Base-by-base conservation (phyloP, 2,888 invertebrate genomes). In the Busseola fusca region DNA sequence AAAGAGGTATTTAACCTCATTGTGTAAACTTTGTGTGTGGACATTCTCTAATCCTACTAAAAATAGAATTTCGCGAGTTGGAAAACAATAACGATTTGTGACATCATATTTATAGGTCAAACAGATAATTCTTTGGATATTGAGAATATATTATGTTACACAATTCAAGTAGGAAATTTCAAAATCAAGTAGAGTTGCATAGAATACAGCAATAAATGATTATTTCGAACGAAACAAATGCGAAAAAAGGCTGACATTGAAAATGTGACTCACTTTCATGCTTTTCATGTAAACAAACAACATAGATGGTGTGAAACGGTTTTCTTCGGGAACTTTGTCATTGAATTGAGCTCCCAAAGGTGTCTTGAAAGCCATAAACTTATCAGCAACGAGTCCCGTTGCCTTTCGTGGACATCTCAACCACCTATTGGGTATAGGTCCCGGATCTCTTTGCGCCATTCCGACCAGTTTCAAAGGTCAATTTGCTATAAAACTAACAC, bases 341-440 rank as follows among this genome's bases (percentile, higher is more conserved):
- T 99, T 97, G 91, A 98, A 99, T 69, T 97, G 96, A 14, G 96
- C 94, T 85, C 97, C 98, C 5, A 99, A 96, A 1, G 99, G 99
- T 3, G 99, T 99, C 93, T 99, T 99, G 91, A 99, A 98, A 7
- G 99, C 98, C 74, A 99, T 93, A 92, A 99, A 99, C 89, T 98
- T 98, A 65, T 97, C 97, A 57, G 97, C 97, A 71, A 99, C 97
- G 64, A 98, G 92, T 63, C 94, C 96, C 45, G 96, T 94, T 37
- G 98, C 97, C 93, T 98, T 98, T 84, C 98, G 96, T 66, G 99
- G 99, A 91, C 99, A 99, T 80, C 97, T 96, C 25, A 98, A 94
- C 99, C 99, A 99, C 81, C 98, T 97, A 85, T 97, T 97, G 21
- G 98, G 98, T 74, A 98, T 94, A n/a, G 97, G 97, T 34, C 97